Evolutionary conservation across 2,797 vertebrate genomes (phyloP).

Genomic region (Falco cherrug): DNA sequence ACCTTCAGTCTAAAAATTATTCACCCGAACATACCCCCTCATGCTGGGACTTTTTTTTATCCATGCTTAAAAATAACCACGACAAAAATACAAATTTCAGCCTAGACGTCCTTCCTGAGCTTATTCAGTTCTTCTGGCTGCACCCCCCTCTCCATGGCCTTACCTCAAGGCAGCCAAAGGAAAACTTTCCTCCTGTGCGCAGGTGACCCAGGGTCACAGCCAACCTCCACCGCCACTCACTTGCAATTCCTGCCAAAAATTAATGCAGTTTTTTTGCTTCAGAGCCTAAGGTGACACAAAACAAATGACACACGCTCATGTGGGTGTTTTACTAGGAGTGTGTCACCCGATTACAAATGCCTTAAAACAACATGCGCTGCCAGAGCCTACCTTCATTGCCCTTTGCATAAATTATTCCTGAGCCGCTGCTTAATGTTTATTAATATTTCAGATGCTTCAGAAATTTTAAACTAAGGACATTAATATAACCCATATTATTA

Average conservation of each 20-base stretch:
- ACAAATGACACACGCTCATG: background rate
- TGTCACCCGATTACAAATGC: background rate
- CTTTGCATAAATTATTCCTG: background rate
- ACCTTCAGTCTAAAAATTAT: background rate
- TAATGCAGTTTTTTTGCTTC: background rate
- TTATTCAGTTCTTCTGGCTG: background rate
- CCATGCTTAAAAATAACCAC: background rate
- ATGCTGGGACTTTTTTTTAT: background rate
- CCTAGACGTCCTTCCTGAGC: background rate
- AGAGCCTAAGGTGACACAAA: background rate
- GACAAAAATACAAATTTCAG: background rate
- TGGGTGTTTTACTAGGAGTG: background rate
- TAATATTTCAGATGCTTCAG: background rate
- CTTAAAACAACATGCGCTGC: background rate
- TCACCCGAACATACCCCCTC: background rate
- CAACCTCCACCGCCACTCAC: background rate
- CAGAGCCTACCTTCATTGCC: background rate
- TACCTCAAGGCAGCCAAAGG: background rate
- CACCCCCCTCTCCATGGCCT: background rate
- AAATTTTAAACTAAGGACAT: background rate
- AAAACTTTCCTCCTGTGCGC: background rate
- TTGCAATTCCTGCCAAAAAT: background rate
- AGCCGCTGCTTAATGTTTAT: background rate
- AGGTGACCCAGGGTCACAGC: accelerated
- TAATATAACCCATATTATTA: background rate